Evolutionary conservation across 2,888 invertebrate genomes (phyloP), one percentile per base, ranked within the genome.

Genomic region (Erannis defoliaria): DNA sequence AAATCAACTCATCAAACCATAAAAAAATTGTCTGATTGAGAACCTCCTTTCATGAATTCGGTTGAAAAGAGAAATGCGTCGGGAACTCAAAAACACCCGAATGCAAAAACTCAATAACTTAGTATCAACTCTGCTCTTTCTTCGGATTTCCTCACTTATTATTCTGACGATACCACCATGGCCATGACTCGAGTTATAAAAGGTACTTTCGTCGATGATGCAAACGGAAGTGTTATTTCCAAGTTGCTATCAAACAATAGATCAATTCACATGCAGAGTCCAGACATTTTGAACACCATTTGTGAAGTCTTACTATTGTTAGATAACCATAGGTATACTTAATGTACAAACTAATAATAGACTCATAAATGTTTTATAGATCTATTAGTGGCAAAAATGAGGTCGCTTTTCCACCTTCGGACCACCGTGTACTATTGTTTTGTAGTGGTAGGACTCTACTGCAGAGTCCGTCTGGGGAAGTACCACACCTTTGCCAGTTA

Each of bases 331-430:
- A n/a, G n/a, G n/a, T n/a, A 26, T 26, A 26, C 4, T 26, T 0
- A 4, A 26, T 26, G 1, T 8, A 2, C 4, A 2, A 9, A 16
- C 29, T 40, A 50, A 55, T 61, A 61, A 61, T 51, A 45, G 58
- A 35, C 51, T 45, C 42, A 43, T 62, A 48, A 56, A 57, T 62
- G 62, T 53, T 62, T 43, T 53, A 29, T 40, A 5, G 21, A n/a
- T 42, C 53, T 33, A 56, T 62, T 37, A 40, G 50, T 31, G 33
- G 29, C 4, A 49, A 31, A 37, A 55, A 62, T 62, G 61, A 40
- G 51, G 55, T 62, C 55, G 46, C 29, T 38, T 38, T 29, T 43
- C 26, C 46, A 21, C 16, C 38, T 37, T 5, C 35, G 37, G 43
- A 43, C 42, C 31, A 42, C 42, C 40, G 16, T 9, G 40, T 48